Base-by-base conservation (phyloP, 92 coral and sea anemone species). In the Blastomussa wellsi region DNA sequence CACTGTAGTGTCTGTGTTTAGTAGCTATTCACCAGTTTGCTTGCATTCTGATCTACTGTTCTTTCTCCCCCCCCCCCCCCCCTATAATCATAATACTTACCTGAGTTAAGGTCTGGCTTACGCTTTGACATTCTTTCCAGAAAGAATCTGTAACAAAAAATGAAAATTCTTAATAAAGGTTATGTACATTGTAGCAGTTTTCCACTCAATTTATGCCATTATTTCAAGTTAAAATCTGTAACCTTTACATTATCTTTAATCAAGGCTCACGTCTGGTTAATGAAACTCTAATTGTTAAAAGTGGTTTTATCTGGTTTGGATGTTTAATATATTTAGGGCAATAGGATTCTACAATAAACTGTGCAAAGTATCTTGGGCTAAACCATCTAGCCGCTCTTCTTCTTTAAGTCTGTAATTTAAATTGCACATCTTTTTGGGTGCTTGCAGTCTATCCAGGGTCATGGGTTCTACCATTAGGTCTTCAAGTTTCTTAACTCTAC, bases 401-500 rank as follows among this genome's bases (percentile, higher is more conserved):
- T 84, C 82, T 5, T 84, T 7, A 28, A 57, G 29, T 84, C 87
- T 84, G 82, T 84, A 84, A 65, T 84, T 62, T 59, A 75, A 84
- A 64, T 84, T 75, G 36, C 55, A 35, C 31, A 69, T 53, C 29
- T 76, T 85, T 62, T 77, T 66, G 37, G 52, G 73, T 57, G 89
- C 75, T 26, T 79, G 80, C 75, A 86, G 44, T 48, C 80, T 86
- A 5, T 86, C 89, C 32, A 86, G 38, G 16, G 84, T 38, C 89
- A 86, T 78, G 13, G 89, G 89, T 24, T 86, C 89, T 49, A 79
- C 47, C 0, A 86, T 59, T 1, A 86, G 80, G 29, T 79, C 89
- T 79, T 86, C 79, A 33, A 86, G 74, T 38, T 62, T 86, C 42
- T 86, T 86, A 2, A 86, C 85, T 69, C 84, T 78, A 26, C 87